Evolutionary conservation across 2,797 vertebrate genomes (phyloP).

Genomic region (Octomys mimax): DNA sequence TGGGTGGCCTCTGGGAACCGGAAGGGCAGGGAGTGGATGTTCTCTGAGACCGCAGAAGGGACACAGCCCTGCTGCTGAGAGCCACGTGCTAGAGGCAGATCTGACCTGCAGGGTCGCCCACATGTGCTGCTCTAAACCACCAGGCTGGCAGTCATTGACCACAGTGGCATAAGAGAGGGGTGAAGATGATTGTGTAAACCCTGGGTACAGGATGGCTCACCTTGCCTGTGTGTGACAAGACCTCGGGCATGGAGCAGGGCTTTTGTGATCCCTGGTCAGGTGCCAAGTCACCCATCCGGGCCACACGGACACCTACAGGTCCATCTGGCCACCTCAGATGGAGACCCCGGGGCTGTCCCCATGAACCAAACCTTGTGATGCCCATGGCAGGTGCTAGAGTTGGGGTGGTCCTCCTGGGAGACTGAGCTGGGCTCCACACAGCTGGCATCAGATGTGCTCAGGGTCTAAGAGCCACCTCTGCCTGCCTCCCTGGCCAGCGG

Average conservation of each 20-base stretch:
- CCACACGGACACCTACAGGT: not conserved
- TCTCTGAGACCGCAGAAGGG: not conserved
- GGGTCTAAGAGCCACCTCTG: not conserved
- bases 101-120: not conserved
- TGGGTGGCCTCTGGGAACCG: not conserved
- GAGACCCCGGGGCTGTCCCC: not conserved
- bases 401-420: not conserved
- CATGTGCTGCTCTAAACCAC: not conserved
- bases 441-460: not conserved
- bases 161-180: not conserved
- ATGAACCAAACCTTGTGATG: not conserved
- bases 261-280: not conserved
- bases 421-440: not conserved
- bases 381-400: not conserved
- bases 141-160: not conserved
- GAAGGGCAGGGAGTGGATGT: not conserved
- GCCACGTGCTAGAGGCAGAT: fast-evolving
- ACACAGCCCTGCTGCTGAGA: not conserved
- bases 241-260: fast-evolving
- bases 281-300: not conserved
- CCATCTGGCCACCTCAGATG: not conserved
- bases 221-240: fast-evolving
- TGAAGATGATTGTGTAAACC: not conserved
- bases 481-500: fast-evolving
- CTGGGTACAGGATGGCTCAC: fast-evolving